Percentiles rank a stretch among this genome's conserved stretches.
Evolutionary conservation across 2,888 invertebrate species (phyloP).

Genomic region (Carpatolechia fugitivella): DNA sequence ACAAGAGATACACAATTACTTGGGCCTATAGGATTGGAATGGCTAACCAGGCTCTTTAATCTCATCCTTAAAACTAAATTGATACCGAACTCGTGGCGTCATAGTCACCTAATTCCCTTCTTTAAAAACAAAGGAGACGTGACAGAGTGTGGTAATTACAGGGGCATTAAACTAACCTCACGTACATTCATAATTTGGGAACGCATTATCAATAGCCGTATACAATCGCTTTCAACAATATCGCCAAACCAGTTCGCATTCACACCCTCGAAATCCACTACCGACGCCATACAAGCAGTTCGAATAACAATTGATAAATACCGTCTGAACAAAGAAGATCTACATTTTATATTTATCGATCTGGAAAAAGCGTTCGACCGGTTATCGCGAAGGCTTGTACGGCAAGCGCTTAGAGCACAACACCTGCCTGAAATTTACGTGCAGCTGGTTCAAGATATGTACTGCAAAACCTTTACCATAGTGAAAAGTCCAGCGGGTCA

Average conservation of each 20-base stretch:
- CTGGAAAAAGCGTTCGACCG: too few species aligned
- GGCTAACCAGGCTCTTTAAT: slow-evolving; percentile 5
- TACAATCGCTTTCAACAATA: neutral
- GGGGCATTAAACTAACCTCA: slow-evolving; percentile 8
- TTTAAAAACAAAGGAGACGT: slow-evolving; percentile 12
- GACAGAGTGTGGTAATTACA: slow-evolving; percentile 6
- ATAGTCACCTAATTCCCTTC: slow-evolving; percentile 8
- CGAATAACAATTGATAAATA: neutral
- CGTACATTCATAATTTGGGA: slow-evolving; percentile 14
- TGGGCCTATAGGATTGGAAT: neutral
- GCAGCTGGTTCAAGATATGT: neutral
- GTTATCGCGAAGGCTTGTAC: too few species aligned
- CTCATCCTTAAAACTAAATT: neutral
- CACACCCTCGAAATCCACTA: neutral
- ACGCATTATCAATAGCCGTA: neutral
- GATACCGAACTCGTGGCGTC: slow-evolving; percentile 10
- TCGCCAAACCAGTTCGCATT: slow-evolving; percentile 4
- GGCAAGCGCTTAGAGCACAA: neutral
- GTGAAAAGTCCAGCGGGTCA: neutral
- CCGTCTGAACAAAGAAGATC: neutral
- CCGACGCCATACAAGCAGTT: slow-evolving; percentile 8
- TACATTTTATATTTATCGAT: slow-evolving; percentile 8
- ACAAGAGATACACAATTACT: too few species aligned
- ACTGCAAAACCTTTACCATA: neutral
- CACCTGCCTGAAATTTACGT: neutral